Percentiles rank a stretch among this genome's conserved stretches.
Conservation (phyloP, 2,113 vertebrate genomes). For the Neoarius graeffei region DNA sequence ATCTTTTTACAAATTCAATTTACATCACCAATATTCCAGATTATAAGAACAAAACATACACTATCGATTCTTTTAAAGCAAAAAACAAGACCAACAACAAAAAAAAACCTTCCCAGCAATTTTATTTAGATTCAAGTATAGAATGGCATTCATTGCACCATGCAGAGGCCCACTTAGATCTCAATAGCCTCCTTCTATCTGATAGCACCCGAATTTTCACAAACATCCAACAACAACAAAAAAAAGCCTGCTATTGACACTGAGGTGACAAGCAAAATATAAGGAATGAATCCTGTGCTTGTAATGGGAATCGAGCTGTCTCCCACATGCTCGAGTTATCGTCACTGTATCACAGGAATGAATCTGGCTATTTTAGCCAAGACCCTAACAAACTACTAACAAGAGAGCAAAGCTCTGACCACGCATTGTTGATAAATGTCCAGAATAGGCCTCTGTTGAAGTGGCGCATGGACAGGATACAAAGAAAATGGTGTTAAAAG, state of each 20-base stretch:
- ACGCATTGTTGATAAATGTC: conserved; percentile 73
- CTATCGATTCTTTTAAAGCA: background rate
- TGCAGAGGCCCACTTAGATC: conserved; percentile 38
- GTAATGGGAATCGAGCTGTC: conserved; percentile 63
- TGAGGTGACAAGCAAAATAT: conserved; percentile 65
- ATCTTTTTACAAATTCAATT: background rate
- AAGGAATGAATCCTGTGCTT: conserved; percentile 69
- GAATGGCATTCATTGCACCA: background rate
- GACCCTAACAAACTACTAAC: conserved; percentile 26
- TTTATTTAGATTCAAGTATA: background rate
- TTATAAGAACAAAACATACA: background rate
- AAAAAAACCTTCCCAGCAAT: background rate
- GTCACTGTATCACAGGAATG: conserved; percentile 64
- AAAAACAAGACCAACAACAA: background rate
- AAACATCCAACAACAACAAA: conserved; percentile 65
- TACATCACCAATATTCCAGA: background rate
- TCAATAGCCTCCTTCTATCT: conserved; percentile 51
- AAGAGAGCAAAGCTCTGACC: conserved; percentile 57
- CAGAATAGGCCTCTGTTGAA: conserved; percentile 73
- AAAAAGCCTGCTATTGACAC: conserved; percentile 56
- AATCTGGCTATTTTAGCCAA: conserved; percentile 70
- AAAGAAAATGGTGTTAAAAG: conserved; percentile 45
- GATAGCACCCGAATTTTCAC: conserved; percentile 66
- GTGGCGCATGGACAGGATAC: conserved; percentile 49
- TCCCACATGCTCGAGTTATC: conserved; percentile 67